phyloP scores from a whole-genome alignment of 2,797 vertebrate genomes.

The Brachymystax lenok region DNA sequence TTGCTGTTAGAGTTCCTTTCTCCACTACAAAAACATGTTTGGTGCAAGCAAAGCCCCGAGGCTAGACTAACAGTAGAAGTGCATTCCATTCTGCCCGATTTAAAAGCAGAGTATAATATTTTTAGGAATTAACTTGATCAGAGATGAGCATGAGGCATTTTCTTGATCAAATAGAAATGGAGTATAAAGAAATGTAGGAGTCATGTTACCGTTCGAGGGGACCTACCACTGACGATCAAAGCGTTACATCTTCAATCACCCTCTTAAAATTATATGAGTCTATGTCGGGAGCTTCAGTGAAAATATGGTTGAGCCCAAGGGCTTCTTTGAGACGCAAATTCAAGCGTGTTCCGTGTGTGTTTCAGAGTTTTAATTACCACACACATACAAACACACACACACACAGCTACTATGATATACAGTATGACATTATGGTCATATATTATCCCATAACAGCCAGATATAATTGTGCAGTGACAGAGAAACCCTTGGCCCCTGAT shows the following conservation, averaged over 20 bases:
- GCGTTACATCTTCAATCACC: constrained; percentile 9
- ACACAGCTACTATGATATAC: no score
- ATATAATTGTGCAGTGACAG: neutral
- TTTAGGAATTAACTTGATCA: constrained; percentile 64
- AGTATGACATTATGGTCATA: no score
- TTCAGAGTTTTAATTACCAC: neutral
- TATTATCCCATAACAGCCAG: neutral
- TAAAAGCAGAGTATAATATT: constrained; percentile 50
- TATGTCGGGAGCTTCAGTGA: constrained; percentile 2
- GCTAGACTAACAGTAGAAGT: constrained; percentile 56
- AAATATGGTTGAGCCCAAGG: neutral
- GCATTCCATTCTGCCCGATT: constrained; percentile 77
- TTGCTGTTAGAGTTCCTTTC: constrained; percentile 43
- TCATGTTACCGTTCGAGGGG: constrained; percentile 26
- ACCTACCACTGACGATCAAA: constrained; percentile 32
- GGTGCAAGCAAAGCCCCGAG: constrained; percentile 56
- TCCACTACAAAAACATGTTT: constrained; percentile 61
- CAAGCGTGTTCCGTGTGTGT: neutral
- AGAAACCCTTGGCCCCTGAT: neutral
- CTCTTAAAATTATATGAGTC: constrained; percentile 8
- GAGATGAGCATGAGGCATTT: constrained; percentile 62
- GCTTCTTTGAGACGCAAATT: neutral
- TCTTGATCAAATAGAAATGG: constrained; percentile 43
- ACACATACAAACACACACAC: no score
- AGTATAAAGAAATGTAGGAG: constrained; percentile 21